These are phyloP conservation scores for Drosophila prosaltans DNA, from an alignment of 1,140 invertebrate species.

Conservation along the genomic window DNA sequence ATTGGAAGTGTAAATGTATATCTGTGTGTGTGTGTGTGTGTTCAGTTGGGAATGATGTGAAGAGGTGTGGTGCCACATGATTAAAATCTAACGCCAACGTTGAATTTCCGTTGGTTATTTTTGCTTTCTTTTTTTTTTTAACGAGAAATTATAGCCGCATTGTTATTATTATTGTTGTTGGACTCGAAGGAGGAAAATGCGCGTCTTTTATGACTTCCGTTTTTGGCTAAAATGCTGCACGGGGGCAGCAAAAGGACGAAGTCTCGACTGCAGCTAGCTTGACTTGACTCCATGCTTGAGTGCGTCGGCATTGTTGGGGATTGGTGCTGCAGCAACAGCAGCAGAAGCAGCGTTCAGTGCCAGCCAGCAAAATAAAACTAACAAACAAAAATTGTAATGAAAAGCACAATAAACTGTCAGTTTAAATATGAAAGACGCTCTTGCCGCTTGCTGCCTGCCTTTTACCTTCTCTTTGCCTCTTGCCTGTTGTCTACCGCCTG, in stretches of 20 bases:
- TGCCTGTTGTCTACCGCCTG: neutral
- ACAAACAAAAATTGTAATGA: constrained; percentile 75
- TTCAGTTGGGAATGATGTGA: neutral
- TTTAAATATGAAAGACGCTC: constrained; percentile 74
- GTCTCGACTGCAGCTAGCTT: constrained; percentile 40
- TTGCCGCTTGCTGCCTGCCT: constrained; percentile 4
- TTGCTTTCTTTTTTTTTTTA: constrained; percentile 56
- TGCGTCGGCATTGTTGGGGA: constrained; percentile 27
- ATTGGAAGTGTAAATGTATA: neutral
- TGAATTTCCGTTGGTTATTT: constrained; percentile 11
- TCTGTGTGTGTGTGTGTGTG: neutral
- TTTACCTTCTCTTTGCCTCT: neutral
- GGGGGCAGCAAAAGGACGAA: constrained; percentile 36
- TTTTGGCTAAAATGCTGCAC: constrained; percentile 72
- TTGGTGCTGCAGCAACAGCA: neutral
- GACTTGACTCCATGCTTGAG: constrained; percentile 44
- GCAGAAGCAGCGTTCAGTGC: constrained; percentile 10
- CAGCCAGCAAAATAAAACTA: constrained; percentile 51
- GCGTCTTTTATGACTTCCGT: constrained; percentile 80
- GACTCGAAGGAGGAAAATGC: constrained; percentile 45
- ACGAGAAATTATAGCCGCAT: constrained; percentile 72
- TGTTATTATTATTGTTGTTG: constrained; percentile 66
- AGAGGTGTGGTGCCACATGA: constrained; percentile 27
- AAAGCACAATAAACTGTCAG: constrained; percentile 80
- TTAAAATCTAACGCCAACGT: constrained; percentile 63